Base-by-base conservation (phyloP, 2,113 vertebrate species). In the Ptyas mucosa region DNA sequence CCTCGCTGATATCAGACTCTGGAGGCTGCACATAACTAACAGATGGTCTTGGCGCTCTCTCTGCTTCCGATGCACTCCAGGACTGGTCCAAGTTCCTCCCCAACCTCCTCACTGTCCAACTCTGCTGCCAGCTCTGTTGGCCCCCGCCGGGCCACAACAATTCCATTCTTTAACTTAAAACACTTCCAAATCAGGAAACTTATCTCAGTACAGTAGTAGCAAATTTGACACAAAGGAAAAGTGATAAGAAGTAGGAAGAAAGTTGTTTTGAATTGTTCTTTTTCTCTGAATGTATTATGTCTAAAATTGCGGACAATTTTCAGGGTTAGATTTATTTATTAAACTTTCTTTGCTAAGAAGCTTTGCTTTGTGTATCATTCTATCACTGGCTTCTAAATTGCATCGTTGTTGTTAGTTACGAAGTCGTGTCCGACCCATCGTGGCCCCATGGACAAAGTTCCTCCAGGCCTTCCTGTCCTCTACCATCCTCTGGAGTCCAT, bases 291-390 rank as follows among this genome's bases (percentile, higher is more conserved):
- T 57, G 34, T 39, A 15, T 87, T n/a, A 23, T 81, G 49, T 90
- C 29, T 64, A 87, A 64, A 39, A 29, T 21, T 15, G 90, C 75
- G 46, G 91, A 0, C 55, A 92, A 86, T 95, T 94, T 46, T 90
- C 91, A 95, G 93, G 89, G 24, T 94, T 91, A 96, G 29, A 58
- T 26, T 26, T 43, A 8, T 46, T 43, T 58, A 21, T 58, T 57
- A 89, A 55, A 43, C 10, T 15, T 26, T 8, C 54, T 57, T 89
- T 58, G 39, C 21, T 89, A 58, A 46, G 57, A 61, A 34, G 14
- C 12, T 24, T 24, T 89, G 91, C 90, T 95, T 95, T 95, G 93
- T 29, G 88, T 69, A 46, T 64, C 86, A 89, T 46, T 94, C n/a
- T 7, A 92, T 89, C 51, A 75, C 24, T 94, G 92, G 39, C 24